Base-by-base conservation (phyloP, 2,888 invertebrate genomes). In the Pyralis farinalis region DNA sequence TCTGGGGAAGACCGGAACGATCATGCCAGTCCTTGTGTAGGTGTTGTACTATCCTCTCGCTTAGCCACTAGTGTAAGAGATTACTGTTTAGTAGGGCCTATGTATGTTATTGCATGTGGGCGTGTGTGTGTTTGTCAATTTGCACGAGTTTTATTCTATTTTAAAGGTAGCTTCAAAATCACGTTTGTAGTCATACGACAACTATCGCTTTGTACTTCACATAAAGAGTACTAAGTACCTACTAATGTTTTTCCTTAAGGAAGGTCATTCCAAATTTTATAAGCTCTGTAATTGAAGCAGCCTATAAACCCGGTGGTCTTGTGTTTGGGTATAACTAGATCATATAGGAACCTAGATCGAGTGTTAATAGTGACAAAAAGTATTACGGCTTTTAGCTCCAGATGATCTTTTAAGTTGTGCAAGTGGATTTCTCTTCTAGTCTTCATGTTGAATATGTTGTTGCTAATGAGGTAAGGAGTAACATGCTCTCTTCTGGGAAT, bases 91-190 rank as follows among this genome's bases (percentile, higher is more conserved):
- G n/a, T n/a, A n/a, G n/a, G n/a, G n/a, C n/a, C n/a, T 10, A 30
- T 34, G 12, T 9, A 22, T 20, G 28, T 28, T 4, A 7, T 3
- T 28, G 3, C 8, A 28, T 28, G 28, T 28, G 7, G 3, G 21
- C 7, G 21, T 28, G 28, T n/a, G 8, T 28, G n/a, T 28, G 28
- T 28, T 4, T 28, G 8, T 28, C 4, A 7, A 28, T 28, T 28
- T 28, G 3, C 28, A 28, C 8, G 8, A 28, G 4, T 9, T 9
- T 28, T 3, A 8, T 28, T 4, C 3, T 4, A 28, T 28, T 28
- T n/a, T 28, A 34, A 44, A 45, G 25, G 40, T 5, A 4, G n/a
- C 16, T 16, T 40, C 12, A 11, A 20, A 22, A 39, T 21, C 35
- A 7, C n/a, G n/a, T 28, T 8, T 8, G 4, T 28, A 7, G 28